phyloP scores from a whole-genome alignment of 2,797 vertebrate genomes.

The Ficedula albicollis region DNA sequence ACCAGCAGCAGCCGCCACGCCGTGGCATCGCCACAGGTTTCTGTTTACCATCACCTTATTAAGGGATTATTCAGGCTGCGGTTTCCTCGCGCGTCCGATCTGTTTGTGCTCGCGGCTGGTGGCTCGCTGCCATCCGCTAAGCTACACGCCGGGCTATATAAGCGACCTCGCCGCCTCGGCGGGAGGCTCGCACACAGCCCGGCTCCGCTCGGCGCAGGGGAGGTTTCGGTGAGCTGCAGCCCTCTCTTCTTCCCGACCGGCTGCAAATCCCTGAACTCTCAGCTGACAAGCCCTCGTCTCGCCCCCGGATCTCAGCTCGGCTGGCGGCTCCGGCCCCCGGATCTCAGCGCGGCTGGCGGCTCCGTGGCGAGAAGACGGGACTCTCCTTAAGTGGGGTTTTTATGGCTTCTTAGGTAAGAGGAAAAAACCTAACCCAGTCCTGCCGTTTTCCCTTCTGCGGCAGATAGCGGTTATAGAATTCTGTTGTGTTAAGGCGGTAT shows the following conservation, averaged over 20 bases:
- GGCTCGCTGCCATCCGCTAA: constrained; percentile 75
- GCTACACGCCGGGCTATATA: constrained; percentile 79
- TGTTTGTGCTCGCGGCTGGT: constrained; percentile 72
- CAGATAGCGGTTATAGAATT: not conserved
- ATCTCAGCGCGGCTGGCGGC: not conserved
- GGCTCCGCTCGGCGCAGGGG: constrained; percentile 26
- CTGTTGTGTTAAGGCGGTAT: not conserved
- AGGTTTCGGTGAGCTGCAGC: constrained; percentile 50
- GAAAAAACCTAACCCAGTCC: fast-evolving
- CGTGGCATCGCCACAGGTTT: not conserved
- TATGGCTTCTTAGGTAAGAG: not conserved
- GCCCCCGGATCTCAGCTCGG: not conserved
- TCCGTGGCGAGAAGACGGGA: not conserved
- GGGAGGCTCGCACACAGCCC: constrained; percentile 28
- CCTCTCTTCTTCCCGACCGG: not conserved
- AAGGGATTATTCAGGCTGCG: constrained; percentile 57
- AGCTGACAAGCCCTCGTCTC: not conserved
- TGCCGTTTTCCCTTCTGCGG: not conserved
- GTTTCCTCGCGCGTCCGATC: constrained; percentile 70
- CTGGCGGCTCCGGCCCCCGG: not conserved
- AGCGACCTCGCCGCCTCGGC: constrained; percentile 48
- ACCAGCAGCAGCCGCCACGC: not conserved
- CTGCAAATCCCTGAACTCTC: not conserved
- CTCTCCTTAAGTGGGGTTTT: not conserved
- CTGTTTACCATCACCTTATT: constrained; percentile 37